These are phyloP conservation scores for Papio anubis DNA, from an alignment of 2,113 vertebrate genomes.

Conservation along the genomic window DNA sequence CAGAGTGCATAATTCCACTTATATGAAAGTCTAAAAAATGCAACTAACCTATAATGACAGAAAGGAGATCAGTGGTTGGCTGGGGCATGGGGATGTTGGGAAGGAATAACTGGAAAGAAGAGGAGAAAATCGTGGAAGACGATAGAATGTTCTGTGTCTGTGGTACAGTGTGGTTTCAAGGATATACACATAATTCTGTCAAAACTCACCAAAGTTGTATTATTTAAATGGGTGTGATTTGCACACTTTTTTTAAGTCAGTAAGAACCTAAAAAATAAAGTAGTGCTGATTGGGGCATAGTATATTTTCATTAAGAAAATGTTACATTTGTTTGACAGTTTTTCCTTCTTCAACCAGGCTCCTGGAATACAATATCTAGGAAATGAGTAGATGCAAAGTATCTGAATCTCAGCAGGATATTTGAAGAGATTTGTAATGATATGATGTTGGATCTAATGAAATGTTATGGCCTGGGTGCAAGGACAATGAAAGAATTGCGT, in stretches of 20 bases:
- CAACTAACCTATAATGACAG: not conserved
- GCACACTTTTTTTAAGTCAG: not conserved
- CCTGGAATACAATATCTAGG: not conserved
- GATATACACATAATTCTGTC: not conserved
- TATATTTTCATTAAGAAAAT: not conserved
- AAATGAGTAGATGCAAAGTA: no score
- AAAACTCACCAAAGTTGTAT: not conserved
- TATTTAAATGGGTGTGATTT: not conserved
- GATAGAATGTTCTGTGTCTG: not conserved
- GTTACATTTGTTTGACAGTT: not conserved
- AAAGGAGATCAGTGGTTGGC: not conserved
- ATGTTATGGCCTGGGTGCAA: not conserved
- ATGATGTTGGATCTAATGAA: no score
- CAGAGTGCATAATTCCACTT: not conserved
- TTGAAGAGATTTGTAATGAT: not conserved
- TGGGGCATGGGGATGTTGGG: accelerated
- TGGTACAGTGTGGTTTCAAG: not conserved
- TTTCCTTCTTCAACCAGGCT: not conserved
- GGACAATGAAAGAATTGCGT: not conserved
- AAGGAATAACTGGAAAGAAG: not conserved
- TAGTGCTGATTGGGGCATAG: not conserved
- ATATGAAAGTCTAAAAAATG: not conserved
- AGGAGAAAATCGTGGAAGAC: not conserved
- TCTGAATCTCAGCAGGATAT: not conserved
- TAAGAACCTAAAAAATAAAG: not conserved